These are phyloP conservation scores for Xiphydria camelus DNA, from an alignment of 2,888 invertebrate genomes.

Conservation along the genomic window DNA sequence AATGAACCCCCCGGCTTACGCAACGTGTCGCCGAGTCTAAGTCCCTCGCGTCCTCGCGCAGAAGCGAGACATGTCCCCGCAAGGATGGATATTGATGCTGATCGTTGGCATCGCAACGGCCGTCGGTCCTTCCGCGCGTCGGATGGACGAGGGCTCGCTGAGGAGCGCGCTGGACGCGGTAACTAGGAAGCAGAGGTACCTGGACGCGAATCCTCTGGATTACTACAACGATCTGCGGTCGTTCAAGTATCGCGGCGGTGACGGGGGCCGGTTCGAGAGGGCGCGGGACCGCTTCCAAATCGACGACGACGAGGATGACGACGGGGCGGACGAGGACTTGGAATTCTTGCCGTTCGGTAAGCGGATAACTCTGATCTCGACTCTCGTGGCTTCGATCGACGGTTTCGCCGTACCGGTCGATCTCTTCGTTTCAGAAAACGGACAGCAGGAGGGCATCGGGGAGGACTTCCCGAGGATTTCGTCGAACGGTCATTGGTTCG, in stretches of 20 bases:
- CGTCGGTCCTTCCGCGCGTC: conserved; percentile 26
- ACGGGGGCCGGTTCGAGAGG: conserved; percentile 34
- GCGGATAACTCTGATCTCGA: background rate
- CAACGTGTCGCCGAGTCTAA: too few species aligned
- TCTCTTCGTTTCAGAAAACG: conserved; percentile 47
- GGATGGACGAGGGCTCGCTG: conserved; percentile 53
- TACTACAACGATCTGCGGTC: conserved; percentile 43
- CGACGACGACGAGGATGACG: conserved; percentile 30
- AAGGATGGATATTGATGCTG: conserved; percentile 27
- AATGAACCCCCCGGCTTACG: too few species aligned
- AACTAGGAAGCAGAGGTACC: conserved; percentile 56
- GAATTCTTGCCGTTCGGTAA: conserved; percentile 43
- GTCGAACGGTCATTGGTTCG: conserved; percentile 11
- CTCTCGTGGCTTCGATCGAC: too few species aligned
- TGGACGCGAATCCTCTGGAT: conserved; percentile 38
- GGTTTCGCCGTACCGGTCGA: too few species aligned
- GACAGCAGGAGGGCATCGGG: conserved; percentile 57
- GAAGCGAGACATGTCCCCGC: too few species aligned
- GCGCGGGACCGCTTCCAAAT: conserved; percentile 24
- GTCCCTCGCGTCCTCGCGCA: too few species aligned
- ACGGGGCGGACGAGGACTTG: conserved; percentile 34
- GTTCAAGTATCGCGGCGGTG: conserved; percentile 41
- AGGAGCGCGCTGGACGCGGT: conserved; percentile 58
- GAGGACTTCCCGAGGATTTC: conserved; percentile 53
- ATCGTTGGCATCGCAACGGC: conserved; percentile 22